Evolutionary conservation across 2,797 vertebrate genomes (phyloP).

Genomic region (Hippopotamyrus pictus): DNA sequence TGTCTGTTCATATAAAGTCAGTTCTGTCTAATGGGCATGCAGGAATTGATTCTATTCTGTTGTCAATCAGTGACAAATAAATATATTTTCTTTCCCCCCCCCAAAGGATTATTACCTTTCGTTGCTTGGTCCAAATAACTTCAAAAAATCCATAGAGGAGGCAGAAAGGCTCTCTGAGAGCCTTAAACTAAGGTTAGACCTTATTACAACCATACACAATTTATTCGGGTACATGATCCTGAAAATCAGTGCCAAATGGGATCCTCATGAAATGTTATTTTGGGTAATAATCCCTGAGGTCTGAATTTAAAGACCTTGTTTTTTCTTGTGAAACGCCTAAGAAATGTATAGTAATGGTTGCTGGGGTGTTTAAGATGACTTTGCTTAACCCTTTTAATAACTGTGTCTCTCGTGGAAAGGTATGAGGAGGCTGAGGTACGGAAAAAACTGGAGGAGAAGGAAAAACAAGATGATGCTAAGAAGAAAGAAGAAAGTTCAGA

Average conservation of each 20-base stretch:
- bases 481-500: constrained; percentile 67
- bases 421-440: constrained; percentile 95
- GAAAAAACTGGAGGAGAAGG: constrained; percentile 84
- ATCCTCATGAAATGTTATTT: neutral
- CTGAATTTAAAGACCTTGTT: neutral
- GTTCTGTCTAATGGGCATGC: neutral
- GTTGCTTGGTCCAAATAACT: constrained; percentile 79
- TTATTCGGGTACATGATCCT: neutral
- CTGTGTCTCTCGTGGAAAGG: constrained; percentile 49
- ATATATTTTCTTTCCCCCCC: constrained; percentile 36
- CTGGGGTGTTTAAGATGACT: neutral
- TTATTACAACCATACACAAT: neutral
- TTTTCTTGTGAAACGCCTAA: neutral
- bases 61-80: neutral
- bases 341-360: neutral
- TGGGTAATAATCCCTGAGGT: neutral
- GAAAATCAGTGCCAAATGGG: neutral
- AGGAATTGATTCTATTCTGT: neutral
- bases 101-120: constrained; percentile 81
- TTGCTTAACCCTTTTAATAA: neutral
- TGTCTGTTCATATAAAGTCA: neutral
- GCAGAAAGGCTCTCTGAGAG: constrained; percentile 94
- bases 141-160: constrained; percentile 94
- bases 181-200: constrained; percentile 85
- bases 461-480: constrained; percentile 67